Evolutionary conservation across 2,888 invertebrate species (phyloP), one percentile per base, ranked within the genome.

Genomic region (Anthophora plumipes): DNA sequence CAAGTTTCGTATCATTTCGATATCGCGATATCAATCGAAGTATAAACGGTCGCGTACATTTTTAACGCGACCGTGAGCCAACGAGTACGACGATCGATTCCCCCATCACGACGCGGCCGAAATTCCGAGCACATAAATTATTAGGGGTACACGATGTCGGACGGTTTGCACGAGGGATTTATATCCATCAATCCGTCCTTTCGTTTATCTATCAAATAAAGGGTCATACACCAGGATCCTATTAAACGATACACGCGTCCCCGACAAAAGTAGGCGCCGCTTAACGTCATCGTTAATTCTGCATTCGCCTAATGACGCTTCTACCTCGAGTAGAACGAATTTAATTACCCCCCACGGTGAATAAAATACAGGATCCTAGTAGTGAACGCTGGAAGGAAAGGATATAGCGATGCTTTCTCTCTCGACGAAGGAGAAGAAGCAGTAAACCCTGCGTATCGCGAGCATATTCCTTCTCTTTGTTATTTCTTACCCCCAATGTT

Each of bases 341-440:
- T 73, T 68, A 82, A 82, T 82, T 82, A 76, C 55, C 50, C 60
- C 20, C n/a, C n/a, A n/a, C n/a, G n/a, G 17, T 14, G 57, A 67
- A 52, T 71, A 67, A 75, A 70, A 81, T 69, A 74, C 43, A 64
- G 60, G 52, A 5, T 48, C 17, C n/a, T 48, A 52, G 66, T 69
- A 64, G 54, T 52, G 60, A 9, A 0, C 4, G 31, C 14, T 41
- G 48, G 20, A 57, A 14, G 48, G 52, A 43, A 54, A 70, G 43
- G 48, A 64, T 48, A 31, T 17, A n/a, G 46, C 31, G 31, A 11
- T 5, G 43, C 43, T 48, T 64, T 25, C 41, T 66, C n/a, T 72
- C 43, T 39, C 22, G 31, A 54, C n/a, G 4, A 31, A 31, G 31
- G 31, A 69, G 77, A 48, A 71, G 43, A 17, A 22, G 14, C 66